These are phyloP conservation scores for Drosophila repleta DNA, from an alignment of 1,140 invertebrate genomes.

Conservation along the genomic window DNA sequence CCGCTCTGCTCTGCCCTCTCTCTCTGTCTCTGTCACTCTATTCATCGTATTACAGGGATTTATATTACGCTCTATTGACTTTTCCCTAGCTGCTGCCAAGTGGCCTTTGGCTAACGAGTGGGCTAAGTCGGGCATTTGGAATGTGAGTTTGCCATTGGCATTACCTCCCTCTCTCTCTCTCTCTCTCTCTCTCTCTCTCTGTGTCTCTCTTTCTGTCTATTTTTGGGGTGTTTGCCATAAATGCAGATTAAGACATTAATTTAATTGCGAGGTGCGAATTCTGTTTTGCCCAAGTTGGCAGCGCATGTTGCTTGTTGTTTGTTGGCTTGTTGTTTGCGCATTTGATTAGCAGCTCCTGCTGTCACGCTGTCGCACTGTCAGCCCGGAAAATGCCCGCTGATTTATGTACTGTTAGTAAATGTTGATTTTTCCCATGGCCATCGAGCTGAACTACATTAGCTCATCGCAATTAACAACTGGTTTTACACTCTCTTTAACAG, in stretches of 20 bases:
- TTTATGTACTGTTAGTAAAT: slow-evolving; percentile 59
- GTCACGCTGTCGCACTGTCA: slow-evolving; percentile 31
- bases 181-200: slow-evolving; percentile 21
- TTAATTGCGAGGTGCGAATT: slow-evolving; percentile 68
- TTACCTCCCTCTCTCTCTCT: slow-evolving; percentile 9
- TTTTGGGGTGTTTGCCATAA: slow-evolving; percentile 79
- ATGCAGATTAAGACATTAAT: slow-evolving; percentile 82
- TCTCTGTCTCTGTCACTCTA: background rate
- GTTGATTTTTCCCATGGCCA: slow-evolving; percentile 69
- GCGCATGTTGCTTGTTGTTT: background rate
- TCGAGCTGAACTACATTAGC: background rate
- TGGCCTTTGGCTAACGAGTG: slow-evolving; percentile 63
- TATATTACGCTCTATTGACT: slow-evolving; percentile 83
- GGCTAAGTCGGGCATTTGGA: slow-evolving; percentile 47
- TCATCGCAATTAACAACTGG: too few relatives aligned
- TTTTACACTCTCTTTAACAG: slow-evolving; percentile 1
- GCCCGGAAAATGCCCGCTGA: slow-evolving; percentile 32
- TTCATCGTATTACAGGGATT: slow-evolving; percentile 72
- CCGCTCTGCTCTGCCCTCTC: background rate
- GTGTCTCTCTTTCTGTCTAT: slow-evolving; percentile 7
- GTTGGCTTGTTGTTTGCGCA: slow-evolving; percentile 53
- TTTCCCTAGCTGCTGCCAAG: slow-evolving; percentile 67
- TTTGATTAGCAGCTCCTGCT: slow-evolving; percentile 53
- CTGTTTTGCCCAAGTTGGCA: slow-evolving; percentile 11
- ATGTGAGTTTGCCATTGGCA: slow-evolving; percentile 8